A percentile compares a stretch with the other conserved stretches of the same genome.
These are phyloP conservation scores for Mimumesa dahlbomi DNA, from an alignment of 2,888 invertebrate genomes.

Conservation along the genomic window DNA sequence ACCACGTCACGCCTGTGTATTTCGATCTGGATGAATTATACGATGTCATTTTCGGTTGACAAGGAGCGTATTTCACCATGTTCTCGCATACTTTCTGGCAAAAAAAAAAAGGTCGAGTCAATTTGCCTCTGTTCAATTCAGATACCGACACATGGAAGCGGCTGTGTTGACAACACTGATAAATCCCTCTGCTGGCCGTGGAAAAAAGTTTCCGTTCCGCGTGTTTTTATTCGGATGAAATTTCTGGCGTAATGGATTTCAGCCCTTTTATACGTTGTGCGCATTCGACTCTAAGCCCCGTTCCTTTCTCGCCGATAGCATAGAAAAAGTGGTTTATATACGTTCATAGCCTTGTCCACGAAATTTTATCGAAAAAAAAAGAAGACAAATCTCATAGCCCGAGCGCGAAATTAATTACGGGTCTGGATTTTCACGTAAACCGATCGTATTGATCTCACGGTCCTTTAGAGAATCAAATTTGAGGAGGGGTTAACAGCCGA, in stretches of 20 bases:
- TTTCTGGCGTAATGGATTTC: conserved; percentile 51
- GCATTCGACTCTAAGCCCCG: neutral
- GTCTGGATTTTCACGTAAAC: conserved; percentile 16
- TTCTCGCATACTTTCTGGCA: conserved; percentile 18
- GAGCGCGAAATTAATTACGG: conserved; percentile 29
- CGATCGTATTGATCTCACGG: conserved; percentile 28
- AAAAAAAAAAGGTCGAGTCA: conserved; percentile 6
- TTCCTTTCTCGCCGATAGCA: conserved; percentile 1
- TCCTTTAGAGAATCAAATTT: conserved; percentile 37
- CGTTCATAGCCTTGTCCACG: no score
- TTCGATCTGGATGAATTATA: conserved; percentile 23
- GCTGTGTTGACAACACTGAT: conserved; percentile 40
- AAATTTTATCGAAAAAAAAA: no score
- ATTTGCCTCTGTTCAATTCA: conserved; percentile 20
- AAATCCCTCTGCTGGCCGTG: conserved; percentile 35
- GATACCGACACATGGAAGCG: conserved; percentile 12
- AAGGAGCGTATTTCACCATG: conserved; percentile 25
- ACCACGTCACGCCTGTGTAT: neutral
- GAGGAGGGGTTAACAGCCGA: conserved; percentile 25
- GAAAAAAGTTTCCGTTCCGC: conserved; percentile 21
- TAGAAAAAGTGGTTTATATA: no score
- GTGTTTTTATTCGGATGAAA: conserved; percentile 27
- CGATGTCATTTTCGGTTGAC: conserved; percentile 13
- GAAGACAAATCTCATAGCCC: no score
- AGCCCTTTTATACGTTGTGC: conserved; percentile 29